phyloP scores from a whole-genome alignment of 2,797 vertebrate genomes.

The Megalops cyprinoides region DNA sequence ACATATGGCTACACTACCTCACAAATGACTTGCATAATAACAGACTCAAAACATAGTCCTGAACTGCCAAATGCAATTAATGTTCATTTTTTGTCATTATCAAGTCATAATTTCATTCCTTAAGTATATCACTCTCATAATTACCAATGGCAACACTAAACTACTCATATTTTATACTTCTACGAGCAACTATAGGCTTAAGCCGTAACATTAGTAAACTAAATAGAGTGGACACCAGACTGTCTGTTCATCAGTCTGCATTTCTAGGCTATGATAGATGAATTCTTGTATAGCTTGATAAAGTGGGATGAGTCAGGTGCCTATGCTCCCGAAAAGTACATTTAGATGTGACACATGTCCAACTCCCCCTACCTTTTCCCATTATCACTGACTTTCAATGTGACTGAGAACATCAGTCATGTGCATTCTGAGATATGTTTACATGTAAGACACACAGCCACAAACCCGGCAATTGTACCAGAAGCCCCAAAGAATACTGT shows the following conservation, averaged over 20 bases:
- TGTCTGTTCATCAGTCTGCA: not conserved
- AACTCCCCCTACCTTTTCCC: not conserved
- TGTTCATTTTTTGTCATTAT: not conserved
- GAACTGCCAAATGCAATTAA: not conserved
- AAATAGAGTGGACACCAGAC: not conserved
- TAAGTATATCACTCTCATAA: not conserved
- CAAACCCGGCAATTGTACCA: not conserved
- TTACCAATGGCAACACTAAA: not conserved
- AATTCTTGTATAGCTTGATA: not conserved
- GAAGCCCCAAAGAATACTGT: not conserved
- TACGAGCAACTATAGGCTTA: not conserved
- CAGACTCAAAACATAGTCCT: not conserved
- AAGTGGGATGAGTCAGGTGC: not conserved
- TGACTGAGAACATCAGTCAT: not conserved
- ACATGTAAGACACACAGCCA: not conserved
- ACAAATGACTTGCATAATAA: not conserved
- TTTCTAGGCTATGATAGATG: not conserved
- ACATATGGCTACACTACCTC: not conserved
- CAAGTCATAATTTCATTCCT: not conserved
- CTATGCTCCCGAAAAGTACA: not conserved
- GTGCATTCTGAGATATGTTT: not conserved
- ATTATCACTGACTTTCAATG: too few relatives aligned
- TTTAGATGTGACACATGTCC: not conserved
- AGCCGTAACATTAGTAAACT: not conserved
- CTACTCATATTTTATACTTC: not conserved